Base-by-base conservation (phyloP, 2,113 vertebrate genomes). In the Ahaetulla prasina region DNA sequence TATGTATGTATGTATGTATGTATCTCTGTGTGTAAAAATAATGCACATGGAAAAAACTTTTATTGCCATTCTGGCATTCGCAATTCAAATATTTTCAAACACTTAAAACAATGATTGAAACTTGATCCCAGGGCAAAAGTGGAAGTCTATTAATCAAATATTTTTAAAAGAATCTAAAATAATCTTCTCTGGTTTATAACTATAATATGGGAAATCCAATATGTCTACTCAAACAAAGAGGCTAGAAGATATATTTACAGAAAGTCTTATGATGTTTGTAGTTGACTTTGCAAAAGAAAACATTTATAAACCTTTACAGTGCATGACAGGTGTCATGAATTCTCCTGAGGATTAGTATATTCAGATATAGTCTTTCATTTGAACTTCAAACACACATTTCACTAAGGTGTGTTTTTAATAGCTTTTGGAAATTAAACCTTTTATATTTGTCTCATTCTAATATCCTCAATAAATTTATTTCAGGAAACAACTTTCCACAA, bases 141-240 rank as follows among this genome's bases (percentile, higher is more conserved):
- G 63, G 94, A 92, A 94, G 8, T 4, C 3, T 25, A 90, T 89
- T 95, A 91, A 94, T 92, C 94, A 96, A 96, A 96, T 96, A 96
- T 94, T 89, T 88, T 2, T 39, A 91, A 91, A 89, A 89, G 93
- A 95, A 90, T 30, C 88, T 92, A 86, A 94, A 97, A 96, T 96
- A 96, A 95, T 93, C 92, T 95, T 94, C 94, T 96, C 94, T 95
- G 93, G 95, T 97, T 97, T 96, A 96, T 96, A 97, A 96, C 96
- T 95, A 93, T 95, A 97, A 94, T 96, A 85, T 55, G 94, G 93
- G 87, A 96, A 97, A 95, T 97, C 97, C 97, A 98, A 97, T 98
- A 97, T 98, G 97, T 97, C 96, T 97, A 74, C 96, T 97, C 97
- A 98, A 98, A 98, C 96, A 98, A 93, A 97, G 96, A 95, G 80